Evolutionary conservation across 2,797 vertebrate species (phyloP).

Genomic region (Sphenopsis melanotis): DNA sequence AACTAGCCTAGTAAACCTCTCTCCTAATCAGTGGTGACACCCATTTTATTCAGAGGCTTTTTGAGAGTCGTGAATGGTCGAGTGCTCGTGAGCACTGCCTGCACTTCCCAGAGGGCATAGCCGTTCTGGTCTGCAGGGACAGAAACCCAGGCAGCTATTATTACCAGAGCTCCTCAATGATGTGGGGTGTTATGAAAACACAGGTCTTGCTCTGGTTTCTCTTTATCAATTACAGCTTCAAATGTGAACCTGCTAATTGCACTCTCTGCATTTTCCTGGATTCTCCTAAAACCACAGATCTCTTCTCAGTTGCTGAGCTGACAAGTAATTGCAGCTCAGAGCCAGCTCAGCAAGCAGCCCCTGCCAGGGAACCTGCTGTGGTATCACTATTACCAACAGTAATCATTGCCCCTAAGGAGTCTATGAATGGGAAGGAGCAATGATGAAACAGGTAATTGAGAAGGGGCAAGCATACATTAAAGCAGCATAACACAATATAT

Average conservation of each 20-base stretch:
- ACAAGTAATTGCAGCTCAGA: slow-evolving; percentile 56
- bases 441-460: slow-evolving; percentile 44
- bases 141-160: not conserved
- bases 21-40: not conserved
- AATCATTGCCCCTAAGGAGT: slow-evolving; percentile 53
- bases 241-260: slow-evolving; percentile 33
- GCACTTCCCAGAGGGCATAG: not conserved
- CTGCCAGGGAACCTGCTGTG: slow-evolving; percentile 54
- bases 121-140: not conserved
- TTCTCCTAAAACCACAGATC: slow-evolving; percentile 41
- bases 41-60: not conserved
- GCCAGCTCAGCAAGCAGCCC: slow-evolving; percentile 48
- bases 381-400: slow-evolving; percentile 51
- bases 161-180: not conserved
- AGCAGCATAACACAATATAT: slow-evolving; percentile 35
- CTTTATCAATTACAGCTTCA: not conserved
- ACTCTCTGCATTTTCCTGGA: not conserved
- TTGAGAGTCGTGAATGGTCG: not conserved
- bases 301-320: slow-evolving; percentile 29
- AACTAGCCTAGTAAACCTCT: not conserved
- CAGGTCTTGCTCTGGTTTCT: not conserved
- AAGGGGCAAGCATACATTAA: slow-evolving; percentile 37
- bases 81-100: not conserved
- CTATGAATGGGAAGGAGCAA: slow-evolving; percentile 46
- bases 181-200: slow-evolving; percentile 5